These are phyloP conservation scores for Takifugu ocellatus DNA, from an alignment of 2,797 vertebrate species.

Conservation along the genomic window DNA sequence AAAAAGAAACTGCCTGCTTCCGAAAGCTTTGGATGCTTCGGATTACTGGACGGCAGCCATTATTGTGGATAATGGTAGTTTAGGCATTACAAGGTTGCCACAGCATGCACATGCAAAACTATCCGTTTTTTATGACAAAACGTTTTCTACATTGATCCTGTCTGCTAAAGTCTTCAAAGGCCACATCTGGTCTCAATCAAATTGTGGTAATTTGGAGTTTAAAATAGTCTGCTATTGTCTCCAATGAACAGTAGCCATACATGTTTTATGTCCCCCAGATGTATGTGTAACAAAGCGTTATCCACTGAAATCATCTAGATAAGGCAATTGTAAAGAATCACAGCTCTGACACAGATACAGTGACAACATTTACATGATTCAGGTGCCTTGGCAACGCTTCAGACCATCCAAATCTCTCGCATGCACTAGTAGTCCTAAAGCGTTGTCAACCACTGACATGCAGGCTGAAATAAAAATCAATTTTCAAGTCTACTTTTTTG, in stretches of 20 bases:
- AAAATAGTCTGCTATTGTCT: constrained; percentile 17
- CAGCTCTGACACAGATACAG: too few species aligned
- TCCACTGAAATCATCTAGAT: not conserved
- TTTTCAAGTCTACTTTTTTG: constrained; percentile 10
- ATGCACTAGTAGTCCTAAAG: constrained; percentile 20
- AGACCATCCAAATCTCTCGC: constrained; percentile 1
- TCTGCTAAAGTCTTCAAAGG: not conserved
- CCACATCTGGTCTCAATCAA: not conserved
- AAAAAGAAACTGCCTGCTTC: not conserved
- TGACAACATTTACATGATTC: not conserved
- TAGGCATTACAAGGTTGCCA: not conserved
- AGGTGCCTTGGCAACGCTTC: not conserved
- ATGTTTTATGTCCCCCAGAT: constrained; percentile 11
- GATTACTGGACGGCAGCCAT: not conserved
- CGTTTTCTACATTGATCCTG: not conserved
- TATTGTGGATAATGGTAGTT: not conserved
- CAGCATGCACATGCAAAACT: constrained; percentile 1
- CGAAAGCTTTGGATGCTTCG: not conserved
- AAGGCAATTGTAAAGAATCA: constrained; percentile 4
- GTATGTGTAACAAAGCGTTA: too few species aligned
- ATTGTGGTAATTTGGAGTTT: constrained; percentile 3
- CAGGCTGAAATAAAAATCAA: constrained; percentile 11
- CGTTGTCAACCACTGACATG: constrained; percentile 11
- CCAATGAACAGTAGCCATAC: constrained; percentile 22
- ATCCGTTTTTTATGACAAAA: not conserved